Percentiles rank a stretch among this genome's conserved stretches.
These are phyloP conservation scores for Lycaena phlaeas DNA, from an alignment of 2,888 invertebrate genomes.

Conservation along the genomic window DNA sequence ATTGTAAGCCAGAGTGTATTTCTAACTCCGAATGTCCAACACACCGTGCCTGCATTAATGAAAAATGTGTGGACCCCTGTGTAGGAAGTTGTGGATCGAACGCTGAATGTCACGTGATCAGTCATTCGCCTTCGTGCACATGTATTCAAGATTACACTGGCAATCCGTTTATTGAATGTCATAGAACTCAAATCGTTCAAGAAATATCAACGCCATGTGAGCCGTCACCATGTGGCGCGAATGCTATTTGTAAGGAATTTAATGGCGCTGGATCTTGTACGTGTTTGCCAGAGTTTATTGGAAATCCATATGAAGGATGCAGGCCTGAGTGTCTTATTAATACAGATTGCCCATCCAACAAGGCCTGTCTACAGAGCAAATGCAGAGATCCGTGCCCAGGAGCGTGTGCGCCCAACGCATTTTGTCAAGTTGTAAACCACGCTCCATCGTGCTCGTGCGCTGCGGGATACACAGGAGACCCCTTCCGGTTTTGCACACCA, in stretches of 20 bases:
- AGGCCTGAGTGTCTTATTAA: constrained; percentile 82
- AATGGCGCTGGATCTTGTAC: constrained; percentile 77
- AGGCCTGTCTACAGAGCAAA: constrained; percentile 80
- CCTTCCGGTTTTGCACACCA: constrained; percentile 75
- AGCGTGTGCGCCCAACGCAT: constrained; percentile 82
- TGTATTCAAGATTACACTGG: constrained; percentile 80
- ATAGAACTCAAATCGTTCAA: constrained; percentile 37
- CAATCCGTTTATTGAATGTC: constrained; percentile 82
- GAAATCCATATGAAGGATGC: constrained; percentile 85
- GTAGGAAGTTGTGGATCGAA: constrained; percentile 79
- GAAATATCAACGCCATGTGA: constrained; percentile 70
- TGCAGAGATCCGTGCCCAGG: constrained; percentile 86
- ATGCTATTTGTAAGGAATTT: constrained; percentile 76
- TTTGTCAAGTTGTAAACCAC: constrained; percentile 82
- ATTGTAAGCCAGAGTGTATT: constrained; percentile 86
- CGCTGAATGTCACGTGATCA: constrained; percentile 82
- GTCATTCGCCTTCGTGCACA: constrained; percentile 81
- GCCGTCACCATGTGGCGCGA: constrained; percentile 77
- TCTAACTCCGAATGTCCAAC: constrained; percentile 82
- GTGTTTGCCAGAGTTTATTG: constrained; percentile 80
- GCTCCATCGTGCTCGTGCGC: constrained; percentile 79
- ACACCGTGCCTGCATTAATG: constrained; percentile 80
- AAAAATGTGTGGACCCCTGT: constrained; percentile 85
- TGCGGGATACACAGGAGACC: constrained; percentile 81
- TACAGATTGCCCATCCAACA: constrained; percentile 80